phyloP scores from a whole-genome alignment of 2,888 invertebrate genomes.

The Drosophila ustulata region DNA sequence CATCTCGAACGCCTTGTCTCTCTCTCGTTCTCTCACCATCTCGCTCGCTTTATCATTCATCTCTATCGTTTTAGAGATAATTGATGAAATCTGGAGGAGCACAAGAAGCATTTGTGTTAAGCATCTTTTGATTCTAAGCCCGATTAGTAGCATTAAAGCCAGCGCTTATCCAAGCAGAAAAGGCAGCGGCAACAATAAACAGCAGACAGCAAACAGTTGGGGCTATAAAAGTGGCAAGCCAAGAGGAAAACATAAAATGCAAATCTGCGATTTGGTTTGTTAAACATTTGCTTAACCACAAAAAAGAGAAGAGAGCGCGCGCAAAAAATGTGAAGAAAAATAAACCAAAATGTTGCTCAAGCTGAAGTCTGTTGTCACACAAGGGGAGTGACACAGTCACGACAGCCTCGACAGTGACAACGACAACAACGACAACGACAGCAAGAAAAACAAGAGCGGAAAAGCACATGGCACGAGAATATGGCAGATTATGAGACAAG shows the following conservation, averaged over 20 bases:
- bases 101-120: slow-evolving; percentile 28
- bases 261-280: slow-evolving; percentile 82
- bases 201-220: slow-evolving; percentile 37
- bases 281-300: slow-evolving; percentile 83
- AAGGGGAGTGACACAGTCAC: slow-evolving; percentile 55
- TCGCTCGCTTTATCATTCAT: background rate
- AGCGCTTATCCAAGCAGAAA: slow-evolving; percentile 68
- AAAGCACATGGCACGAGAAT: slow-evolving; percentile 58
- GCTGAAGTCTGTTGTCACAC: slow-evolving; percentile 55
- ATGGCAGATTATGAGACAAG: slow-evolving; percentile 77
- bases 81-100: slow-evolving; percentile 47
- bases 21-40: background rate
- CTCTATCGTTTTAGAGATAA: slow-evolving; percentile 19
- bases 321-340: slow-evolving; percentile 14
- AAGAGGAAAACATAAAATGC: slow-evolving; percentile 72
- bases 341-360: slow-evolving; percentile 46
- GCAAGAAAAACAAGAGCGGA: slow-evolving; percentile 47
- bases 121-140: slow-evolving; percentile 74
- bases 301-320: slow-evolving; percentile 36
- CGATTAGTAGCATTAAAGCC: slow-evolving; percentile 75
- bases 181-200: slow-evolving; percentile 48
- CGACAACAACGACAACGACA: slow-evolving; percentile 27
- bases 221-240: slow-evolving; percentile 51
- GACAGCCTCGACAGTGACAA: slow-evolving; percentile 30
- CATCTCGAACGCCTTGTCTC: no score